Evolutionary conservation across 2,888 invertebrate genomes (phyloP).

Genomic region (Mesopsocus fuscifrons): DNA sequence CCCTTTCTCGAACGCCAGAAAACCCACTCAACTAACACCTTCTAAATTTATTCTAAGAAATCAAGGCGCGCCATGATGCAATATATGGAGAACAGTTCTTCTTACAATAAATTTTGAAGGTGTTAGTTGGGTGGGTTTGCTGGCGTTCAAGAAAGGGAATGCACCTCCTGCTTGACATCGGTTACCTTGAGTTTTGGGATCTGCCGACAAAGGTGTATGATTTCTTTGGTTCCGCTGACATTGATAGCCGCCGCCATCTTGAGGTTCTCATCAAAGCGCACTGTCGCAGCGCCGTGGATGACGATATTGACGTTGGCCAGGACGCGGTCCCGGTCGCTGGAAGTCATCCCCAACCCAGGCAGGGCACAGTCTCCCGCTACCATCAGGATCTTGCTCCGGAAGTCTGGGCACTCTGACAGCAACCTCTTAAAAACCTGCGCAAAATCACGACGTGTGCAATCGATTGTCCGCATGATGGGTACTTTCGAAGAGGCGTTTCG

Average conservation of each 20-base stretch:
- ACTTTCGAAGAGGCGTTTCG: too few species aligned
- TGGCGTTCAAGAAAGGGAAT: too few species aligned
- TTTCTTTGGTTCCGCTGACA: slow-evolving; percentile 52
- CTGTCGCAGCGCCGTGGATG: slow-evolving; percentile 85
- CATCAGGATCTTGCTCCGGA: slow-evolving; percentile 44
- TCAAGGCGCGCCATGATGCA: too few species aligned
- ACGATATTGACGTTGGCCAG: slow-evolving; percentile 44
- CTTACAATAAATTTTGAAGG: too few species aligned
- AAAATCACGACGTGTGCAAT: too few species aligned
- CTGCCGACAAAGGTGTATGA: slow-evolving; percentile 49
- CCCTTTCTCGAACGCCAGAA: too few species aligned
- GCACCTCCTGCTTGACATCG: too few species aligned
- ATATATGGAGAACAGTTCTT: too few species aligned
- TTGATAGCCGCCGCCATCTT: slow-evolving; percentile 60
- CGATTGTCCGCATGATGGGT: too few species aligned
- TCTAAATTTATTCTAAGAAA: too few species aligned
- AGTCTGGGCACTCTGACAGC: slow-evolving; percentile 31
- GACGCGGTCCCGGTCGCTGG: slow-evolving; percentile 37
- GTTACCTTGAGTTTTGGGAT: slow-evolving; percentile 53
- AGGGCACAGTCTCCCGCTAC: slow-evolving; percentile 47
- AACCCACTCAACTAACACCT: too few species aligned
- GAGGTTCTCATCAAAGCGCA: slow-evolving; percentile 70
- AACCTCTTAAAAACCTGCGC: slow-evolving; percentile 32
- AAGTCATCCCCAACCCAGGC: slow-evolving; percentile 40
- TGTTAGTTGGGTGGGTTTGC: too few species aligned